Evolutionary conservation across 2,113 vertebrate genomes (phyloP), one percentile per base, ranked within the genome.

Genomic region (Emydura subglobosa): DNA sequence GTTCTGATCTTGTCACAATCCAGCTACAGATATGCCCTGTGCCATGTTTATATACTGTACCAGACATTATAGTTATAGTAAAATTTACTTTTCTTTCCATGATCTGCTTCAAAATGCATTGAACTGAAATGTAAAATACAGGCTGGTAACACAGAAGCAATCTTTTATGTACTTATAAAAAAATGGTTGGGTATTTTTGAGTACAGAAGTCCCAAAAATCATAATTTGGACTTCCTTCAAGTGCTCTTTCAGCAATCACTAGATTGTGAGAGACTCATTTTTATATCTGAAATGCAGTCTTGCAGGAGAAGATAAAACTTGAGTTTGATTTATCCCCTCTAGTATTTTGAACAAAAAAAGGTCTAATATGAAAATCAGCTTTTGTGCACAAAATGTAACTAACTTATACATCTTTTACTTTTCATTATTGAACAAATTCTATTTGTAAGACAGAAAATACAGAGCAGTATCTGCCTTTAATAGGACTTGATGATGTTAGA

Each of bases 51-150:
- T 6, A 89, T 78, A 59, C 53, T 55, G 34, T 34, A 27, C 65
- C 83, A 76, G 57, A 89, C 42, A 83, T 78, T 81, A 54, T 59
- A 79, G 47, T 55, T 86, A 83, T 79, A 86, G 87, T 86, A 91
- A 96, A 95, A 95, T 0, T 82, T 80, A 92, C 96, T 95, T 89
- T 80, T 50, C 79, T 96, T 94, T 91, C 89, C 89, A 96, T 84
- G 5, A 98, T 96, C 96, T 96, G 96, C 94, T 97, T 93, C 91
- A 44, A 93, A 97, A 97, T 87, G 94, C 97, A 96, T 47, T 97
- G 96, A 97, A 96, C 94, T 93, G 96, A 96, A 96, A 96, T 91
- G 92, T 0, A 1, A 93, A 85, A 93, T 89, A 89, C 50, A 89
- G 88, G 90, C 79, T 85, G 93, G 87, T 82, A 94, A 90, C 91